A percentile compares a stretch with the other conserved stretches of the same genome.
phyloP scores from a whole-genome alignment of 2,888 invertebrate genomes.

The Euplagia quadripunctaria region DNA sequence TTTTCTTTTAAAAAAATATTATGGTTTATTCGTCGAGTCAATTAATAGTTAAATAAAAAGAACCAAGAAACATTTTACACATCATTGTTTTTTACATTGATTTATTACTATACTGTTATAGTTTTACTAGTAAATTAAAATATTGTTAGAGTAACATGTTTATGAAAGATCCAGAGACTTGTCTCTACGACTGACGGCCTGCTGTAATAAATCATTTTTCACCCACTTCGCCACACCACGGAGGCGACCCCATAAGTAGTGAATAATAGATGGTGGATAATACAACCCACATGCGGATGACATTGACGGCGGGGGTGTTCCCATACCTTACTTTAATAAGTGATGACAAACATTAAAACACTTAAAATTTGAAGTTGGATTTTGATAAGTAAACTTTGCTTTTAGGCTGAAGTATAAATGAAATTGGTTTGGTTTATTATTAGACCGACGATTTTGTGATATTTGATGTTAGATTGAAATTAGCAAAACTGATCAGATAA shows the following conservation, averaged over 20 bases:
- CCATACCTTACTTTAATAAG: constrained; percentile 22
- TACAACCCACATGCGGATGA: constrained; percentile 32
- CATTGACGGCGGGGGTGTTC: constrained; percentile 29
- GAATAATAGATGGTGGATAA: constrained; percentile 37
- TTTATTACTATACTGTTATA: no score
- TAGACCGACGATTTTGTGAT: no score
- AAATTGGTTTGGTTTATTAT: not conserved
- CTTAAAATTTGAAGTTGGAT: constrained; percentile 5
- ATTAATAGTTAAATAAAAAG: no score
- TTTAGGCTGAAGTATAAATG: not conserved
- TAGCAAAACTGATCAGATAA: no score
- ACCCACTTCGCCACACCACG: constrained; percentile 5
- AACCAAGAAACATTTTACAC: no score
- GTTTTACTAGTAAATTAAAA: not conserved
- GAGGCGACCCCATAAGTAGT: constrained; percentile 22
- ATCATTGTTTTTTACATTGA: no score
- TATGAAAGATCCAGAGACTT: not conserved
- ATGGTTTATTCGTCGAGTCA: no score
- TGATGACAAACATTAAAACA: constrained; percentile 11
- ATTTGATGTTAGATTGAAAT: no score
- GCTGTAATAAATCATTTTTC: constrained; percentile 22
- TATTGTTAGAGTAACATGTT: not conserved
- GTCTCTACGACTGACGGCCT: not conserved
- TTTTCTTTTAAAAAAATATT: no score
- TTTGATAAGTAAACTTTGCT: constrained; percentile 8